Evolutionary conservation across 2,797 vertebrate species (phyloP).

Genomic region (Heteromormyrus szaboi): DNA sequence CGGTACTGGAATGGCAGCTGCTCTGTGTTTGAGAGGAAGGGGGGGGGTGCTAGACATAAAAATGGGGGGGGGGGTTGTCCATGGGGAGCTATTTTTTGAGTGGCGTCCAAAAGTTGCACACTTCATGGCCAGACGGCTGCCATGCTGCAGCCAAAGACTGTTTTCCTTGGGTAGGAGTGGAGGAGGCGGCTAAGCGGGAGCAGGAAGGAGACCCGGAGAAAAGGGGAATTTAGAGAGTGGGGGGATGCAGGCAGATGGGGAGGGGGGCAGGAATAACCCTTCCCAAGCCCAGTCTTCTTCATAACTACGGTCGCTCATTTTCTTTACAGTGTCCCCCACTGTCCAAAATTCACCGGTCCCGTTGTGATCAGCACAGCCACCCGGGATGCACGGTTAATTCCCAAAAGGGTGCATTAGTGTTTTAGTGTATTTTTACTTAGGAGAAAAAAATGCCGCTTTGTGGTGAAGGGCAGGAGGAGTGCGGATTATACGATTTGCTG

Average conservation of each 20-base stretch:
- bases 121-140: conserved; percentile 54
- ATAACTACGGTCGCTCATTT: neutral
- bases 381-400: neutral
- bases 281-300: neutral
- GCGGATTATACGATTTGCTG: neutral
- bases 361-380: neutral
- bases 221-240: conserved; percentile 24
- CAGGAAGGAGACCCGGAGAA: conserved; percentile 21
- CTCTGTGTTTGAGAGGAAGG: neutral
- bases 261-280: neutral
- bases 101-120: conserved; percentile 49
- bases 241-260: neutral
- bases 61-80: conserved; percentile 47
- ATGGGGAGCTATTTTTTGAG: conserved; percentile 49
- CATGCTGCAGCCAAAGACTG: conserved; percentile 52
- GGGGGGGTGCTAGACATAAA: conserved; percentile 39
- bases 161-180: conserved; percentile 55
- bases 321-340: neutral
- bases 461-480: neutral
- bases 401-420: neutral
- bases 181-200: conserved; percentile 30
- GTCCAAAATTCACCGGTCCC: neutral
- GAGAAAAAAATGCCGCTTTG: neutral
- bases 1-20: neutral
- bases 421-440: neutral